Base-by-base conservation (phyloP, 2,888 invertebrate genomes). In the Ptilodon capucinus region DNA sequence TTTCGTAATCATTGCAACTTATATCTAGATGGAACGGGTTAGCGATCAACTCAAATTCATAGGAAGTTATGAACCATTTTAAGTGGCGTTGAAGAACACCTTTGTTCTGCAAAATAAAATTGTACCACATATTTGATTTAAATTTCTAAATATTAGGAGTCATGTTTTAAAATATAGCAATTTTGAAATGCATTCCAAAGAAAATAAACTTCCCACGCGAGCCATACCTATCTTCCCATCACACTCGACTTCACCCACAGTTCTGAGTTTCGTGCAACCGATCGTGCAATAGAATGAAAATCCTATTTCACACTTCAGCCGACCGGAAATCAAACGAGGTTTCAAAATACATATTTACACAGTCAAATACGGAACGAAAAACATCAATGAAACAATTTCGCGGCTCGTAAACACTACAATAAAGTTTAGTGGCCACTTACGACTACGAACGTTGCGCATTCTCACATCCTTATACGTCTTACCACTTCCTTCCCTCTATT, bases 361-460 rank as follows among this genome's bases (percentile, higher is more conserved):
- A 18, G 18, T 9, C 18, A 3, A n/a, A 2, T n/a, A 17, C 36
- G 18, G 18, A 36, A 36, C 36, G 7, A 21, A 21, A 39, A 39
- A 21, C 39, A 13, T 39, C 19, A 18, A 39, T 39, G 21, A 39
- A 19, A 39, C 21, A 19, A 21, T 39, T 39, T 39, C 39, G 21
- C 39, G 21, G 39, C 14, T 39, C 39, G 39, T 39, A 39, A 39
- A 36, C 36, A 36, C 36, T 36, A 18, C 18, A 5, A 36, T 36
- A 36, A 36, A 36, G 36, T 36, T 36, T 39, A 39, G 39, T 39
- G 13, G 39, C 13, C 39, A 39, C 21, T 39, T 21, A 39, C 39
- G 39, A 39, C 18, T 1, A 18, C 9, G 18, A 36, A 17, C 36
- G 18, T 4, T 36, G 32, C 32, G 8, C 32, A 7, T 35, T 35